phyloP scores from a whole-genome alignment of 2,113 vertebrate species.

The Leptocoma aspasia region DNA sequence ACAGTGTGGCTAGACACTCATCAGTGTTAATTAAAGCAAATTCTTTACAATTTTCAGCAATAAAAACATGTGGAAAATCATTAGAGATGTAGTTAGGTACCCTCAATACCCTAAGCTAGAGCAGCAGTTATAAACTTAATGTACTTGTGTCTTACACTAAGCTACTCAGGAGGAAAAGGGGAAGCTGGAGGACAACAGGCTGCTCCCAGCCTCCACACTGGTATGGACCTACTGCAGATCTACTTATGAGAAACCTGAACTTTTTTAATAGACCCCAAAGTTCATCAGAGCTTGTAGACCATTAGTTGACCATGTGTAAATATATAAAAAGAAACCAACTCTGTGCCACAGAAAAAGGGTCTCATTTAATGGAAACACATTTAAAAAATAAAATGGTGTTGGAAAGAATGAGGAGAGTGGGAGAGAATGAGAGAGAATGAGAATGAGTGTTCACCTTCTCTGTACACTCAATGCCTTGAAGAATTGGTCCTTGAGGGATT shows the following conservation, averaged over 20 bases:
- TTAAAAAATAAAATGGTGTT: background rate
- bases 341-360: accelerated
- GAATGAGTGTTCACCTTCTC: accelerated
- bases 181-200: background rate
- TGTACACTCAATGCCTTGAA: background rate
- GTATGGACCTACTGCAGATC: background rate
- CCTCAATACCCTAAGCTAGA: background rate
- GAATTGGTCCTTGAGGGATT: background rate
- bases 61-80: background rate
- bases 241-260: accelerated
- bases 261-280: background rate
- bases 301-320: background rate
- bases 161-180: background rate
- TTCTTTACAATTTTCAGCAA: background rate
- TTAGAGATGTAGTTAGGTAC: background rate
- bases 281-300: background rate
- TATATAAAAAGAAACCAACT: background rate
- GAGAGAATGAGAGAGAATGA: too few relatives aligned
- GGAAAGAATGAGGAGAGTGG: background rate
- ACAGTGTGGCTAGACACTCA: background rate
- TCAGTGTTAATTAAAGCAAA: background rate
- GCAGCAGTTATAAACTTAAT: background rate
- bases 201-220: background rate
- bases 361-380: background rate
- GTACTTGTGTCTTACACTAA: background rate